Evolutionary conservation across 2,113 vertebrate species (phyloP).

Genomic region (Cyanoliseus patagonus): DNA sequence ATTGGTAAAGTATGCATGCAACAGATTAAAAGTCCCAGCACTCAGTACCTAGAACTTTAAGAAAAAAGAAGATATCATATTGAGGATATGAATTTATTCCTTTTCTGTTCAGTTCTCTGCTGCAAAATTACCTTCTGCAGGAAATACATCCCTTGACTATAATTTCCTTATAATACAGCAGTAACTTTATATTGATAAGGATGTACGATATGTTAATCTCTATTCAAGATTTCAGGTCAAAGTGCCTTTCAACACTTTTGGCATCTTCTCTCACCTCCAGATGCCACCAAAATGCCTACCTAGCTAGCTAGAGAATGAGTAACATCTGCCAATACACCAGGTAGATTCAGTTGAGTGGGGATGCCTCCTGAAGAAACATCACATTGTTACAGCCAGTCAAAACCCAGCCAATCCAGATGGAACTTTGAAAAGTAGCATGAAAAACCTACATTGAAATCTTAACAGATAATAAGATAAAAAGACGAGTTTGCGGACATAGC

Average conservation of each 20-base stretch:
- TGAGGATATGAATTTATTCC: background rate
- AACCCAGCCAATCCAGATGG: background rate
- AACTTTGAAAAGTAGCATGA: background rate
- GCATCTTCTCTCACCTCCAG: background rate
- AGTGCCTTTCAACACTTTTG: background rate
- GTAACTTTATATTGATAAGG: background rate
- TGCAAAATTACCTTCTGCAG: background rate
- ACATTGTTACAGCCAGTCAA: background rate
- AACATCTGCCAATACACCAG: background rate
- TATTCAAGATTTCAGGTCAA: background rate
- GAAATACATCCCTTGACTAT: background rate
- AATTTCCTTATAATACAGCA: background rate
- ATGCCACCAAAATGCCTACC: background rate
- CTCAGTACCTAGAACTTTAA: background rate
- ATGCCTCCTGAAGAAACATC: background rate
- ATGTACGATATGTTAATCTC: background rate
- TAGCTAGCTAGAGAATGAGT: background rate
- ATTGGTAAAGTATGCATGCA: background rate
- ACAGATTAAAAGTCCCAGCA: background rate
- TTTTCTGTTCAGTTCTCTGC: background rate
- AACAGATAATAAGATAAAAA: background rate
- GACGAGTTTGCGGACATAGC: background rate
- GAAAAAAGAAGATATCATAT: background rate
- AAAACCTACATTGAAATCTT: background rate
- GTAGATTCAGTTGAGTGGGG: background rate